These are phyloP conservation scores for Sparus aurata DNA, from an alignment of 2,797 vertebrate genomes.

Conservation along the genomic window DNA sequence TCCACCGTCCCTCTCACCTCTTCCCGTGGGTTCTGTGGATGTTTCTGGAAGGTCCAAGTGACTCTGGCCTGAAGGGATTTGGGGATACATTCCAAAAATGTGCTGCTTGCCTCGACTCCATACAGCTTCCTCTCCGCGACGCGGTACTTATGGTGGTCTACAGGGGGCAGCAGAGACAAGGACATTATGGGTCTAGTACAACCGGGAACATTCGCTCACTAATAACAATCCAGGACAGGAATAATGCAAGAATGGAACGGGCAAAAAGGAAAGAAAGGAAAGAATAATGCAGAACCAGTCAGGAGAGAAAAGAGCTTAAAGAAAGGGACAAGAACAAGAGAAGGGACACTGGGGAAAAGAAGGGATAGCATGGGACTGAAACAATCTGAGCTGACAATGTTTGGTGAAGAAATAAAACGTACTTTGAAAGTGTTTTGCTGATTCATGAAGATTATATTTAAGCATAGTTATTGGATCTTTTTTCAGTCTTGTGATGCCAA, in stretches of 20 bases:
- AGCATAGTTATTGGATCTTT: neutral
- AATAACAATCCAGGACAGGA: neutral
- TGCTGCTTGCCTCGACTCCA: conserved; percentile 93
- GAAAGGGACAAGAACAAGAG: neutral
- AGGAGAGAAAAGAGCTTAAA: neutral
- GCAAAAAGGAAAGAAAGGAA: neutral
- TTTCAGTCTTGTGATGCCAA: neutral
- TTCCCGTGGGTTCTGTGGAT: conserved; percentile 79
- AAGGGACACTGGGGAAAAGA: neutral
- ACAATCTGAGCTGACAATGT: neutral
- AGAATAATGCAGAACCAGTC: neutral
- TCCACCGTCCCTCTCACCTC: conserved; percentile 85
- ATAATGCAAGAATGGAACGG: neutral
- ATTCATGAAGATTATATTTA: neutral
- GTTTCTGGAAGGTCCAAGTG: conserved; percentile 93
- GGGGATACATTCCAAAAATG: conserved; percentile 94
- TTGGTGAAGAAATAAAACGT: neutral
- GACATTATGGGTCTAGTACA: neutral
- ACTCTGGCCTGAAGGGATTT: conserved; percentile 94
- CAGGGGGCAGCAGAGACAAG: conserved; percentile 65
- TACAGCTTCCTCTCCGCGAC: conserved; percentile 91
- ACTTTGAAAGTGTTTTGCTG: neutral
- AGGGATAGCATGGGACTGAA: neutral
- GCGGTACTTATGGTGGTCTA: conserved; percentile 89
- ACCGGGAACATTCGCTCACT: neutral